phyloP scores from a whole-genome alignment of 2,888 invertebrate genomes.

The Phymatocera aterrima region DNA sequence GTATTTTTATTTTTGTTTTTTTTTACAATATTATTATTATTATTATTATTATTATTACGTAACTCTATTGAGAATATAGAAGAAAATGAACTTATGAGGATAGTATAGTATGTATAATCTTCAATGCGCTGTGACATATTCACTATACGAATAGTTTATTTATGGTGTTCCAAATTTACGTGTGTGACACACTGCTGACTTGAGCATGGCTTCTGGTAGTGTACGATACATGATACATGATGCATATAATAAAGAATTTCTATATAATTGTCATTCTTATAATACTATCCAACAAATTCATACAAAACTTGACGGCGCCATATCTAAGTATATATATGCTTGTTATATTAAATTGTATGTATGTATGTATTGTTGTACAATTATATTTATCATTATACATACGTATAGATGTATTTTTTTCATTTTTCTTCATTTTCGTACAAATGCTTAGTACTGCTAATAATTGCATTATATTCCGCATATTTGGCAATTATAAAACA shows the following conservation, averaged over 20 bases:
- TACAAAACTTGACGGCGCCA: slow-evolving; percentile 30
- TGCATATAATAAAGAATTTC: slow-evolving; percentile 25
- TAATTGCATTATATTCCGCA: slow-evolving; percentile 41
- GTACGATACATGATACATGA: no score
- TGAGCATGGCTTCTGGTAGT: slow-evolving; percentile 37
- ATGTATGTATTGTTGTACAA: neutral
- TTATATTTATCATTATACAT: neutral
- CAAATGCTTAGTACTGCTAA: slow-evolving; percentile 31
- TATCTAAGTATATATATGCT: slow-evolving; percentile 35
- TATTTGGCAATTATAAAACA: slow-evolving; percentile 39
- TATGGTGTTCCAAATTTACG: slow-evolving; percentile 38
- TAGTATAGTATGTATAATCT: slow-evolving; percentile 31
- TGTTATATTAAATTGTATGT: neutral
- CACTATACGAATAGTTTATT: no score
- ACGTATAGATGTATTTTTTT: neutral
- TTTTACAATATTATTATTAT: neutral
- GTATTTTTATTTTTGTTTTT: slow-evolving; percentile 1
- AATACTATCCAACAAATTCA: slow-evolving; percentile 15
- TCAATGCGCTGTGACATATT: slow-evolving; percentile 32
- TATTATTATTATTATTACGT: neutral
- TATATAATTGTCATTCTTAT: slow-evolving; percentile 12
- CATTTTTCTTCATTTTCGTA: neutral
- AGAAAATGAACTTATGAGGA: neutral
- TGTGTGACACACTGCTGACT: slow-evolving; percentile 33
- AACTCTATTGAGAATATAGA: slow-evolving; percentile 20